These are phyloP conservation scores for Pitta sordida DNA, from an alignment of 2,113 vertebrate species.

Conservation along the genomic window DNA sequence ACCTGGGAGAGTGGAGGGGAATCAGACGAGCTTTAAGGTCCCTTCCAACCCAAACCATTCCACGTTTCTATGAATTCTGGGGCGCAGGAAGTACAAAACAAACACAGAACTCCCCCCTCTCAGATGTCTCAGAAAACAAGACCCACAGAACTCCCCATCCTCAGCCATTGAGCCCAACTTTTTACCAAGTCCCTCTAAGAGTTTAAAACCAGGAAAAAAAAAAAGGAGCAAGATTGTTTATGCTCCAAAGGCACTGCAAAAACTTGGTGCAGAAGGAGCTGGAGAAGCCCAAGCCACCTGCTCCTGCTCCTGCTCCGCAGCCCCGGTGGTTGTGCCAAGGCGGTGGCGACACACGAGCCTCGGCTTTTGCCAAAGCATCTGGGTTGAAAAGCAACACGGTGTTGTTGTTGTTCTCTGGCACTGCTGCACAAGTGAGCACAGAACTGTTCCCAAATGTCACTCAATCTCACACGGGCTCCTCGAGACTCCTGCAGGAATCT, in stretches of 20 bases:
- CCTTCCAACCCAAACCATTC: not conserved
- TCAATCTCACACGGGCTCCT: not conserved
- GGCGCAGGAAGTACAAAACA: not conserved
- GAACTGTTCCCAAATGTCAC: not conserved
- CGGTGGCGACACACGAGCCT: not conserved
- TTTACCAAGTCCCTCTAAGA: not conserved
- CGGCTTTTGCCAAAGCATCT: conserved; percentile 51
- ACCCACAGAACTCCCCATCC: not conserved
- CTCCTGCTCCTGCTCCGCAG: conserved; percentile 45
- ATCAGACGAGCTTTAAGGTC: fast-evolving
- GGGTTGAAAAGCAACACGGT: conserved; percentile 2
- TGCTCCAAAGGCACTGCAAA: not conserved
- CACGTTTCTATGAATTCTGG: fast-evolving
- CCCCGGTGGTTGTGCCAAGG: conserved; percentile 24
- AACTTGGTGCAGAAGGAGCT: not conserved
- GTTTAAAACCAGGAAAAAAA: not conserved
- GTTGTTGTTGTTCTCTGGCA: not conserved
- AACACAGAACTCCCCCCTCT: not conserved
- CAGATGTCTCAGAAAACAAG: not conserved
- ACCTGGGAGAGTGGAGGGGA: fast-evolving
- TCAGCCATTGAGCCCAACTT: not conserved
- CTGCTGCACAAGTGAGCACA: not conserved
- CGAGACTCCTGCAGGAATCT: not conserved
- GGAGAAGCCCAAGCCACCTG: conserved; percentile 3
- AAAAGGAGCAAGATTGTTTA: not conserved